Evolutionary conservation across 2,888 invertebrate species (phyloP).

Genomic region (Pilophorus perplexus): DNA sequence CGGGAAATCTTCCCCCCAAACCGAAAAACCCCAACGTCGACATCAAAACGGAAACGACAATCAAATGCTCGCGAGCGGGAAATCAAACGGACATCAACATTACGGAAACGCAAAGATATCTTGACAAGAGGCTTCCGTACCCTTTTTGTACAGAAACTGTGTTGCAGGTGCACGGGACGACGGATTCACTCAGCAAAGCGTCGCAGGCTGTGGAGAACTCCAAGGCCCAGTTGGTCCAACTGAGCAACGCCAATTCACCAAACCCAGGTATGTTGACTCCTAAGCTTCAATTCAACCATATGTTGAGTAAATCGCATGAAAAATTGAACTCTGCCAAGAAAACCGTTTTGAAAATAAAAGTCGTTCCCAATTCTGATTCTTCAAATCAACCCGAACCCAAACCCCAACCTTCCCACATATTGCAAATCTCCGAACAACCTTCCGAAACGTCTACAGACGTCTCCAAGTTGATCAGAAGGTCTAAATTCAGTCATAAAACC

Average conservation of each 20-base stretch:
- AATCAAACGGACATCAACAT: conserved; percentile 34
- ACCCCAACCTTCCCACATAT: background rate
- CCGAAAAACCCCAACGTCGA: conserved; percentile 11
- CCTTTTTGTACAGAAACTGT: conserved; percentile 44
- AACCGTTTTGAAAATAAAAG: conserved; percentile 7
- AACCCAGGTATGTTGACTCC: conserved; percentile 21
- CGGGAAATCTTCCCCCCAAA: conserved; percentile 5
- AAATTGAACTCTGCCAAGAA: background rate
- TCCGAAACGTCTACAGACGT: background rate
- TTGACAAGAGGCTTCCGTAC: conserved; percentile 40
- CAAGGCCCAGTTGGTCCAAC: conserved; percentile 27
- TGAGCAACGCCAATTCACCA: conserved; percentile 22
- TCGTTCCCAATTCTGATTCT: background rate
- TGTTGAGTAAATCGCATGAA: conserved; percentile 23
- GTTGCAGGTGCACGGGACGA: conserved; percentile 42
- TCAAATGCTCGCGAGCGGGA: conserved; percentile 14
- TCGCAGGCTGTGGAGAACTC: conserved; percentile 25
- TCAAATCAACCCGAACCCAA: background rate
- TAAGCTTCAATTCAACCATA: conserved; percentile 24
- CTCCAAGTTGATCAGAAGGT: background rate
- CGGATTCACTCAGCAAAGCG: conserved; percentile 12
- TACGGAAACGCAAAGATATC: conserved; percentile 38
- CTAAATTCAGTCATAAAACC: background rate
- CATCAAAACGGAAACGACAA: conserved; percentile 27
- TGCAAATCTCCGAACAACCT: background rate